Percentiles rank a stretch among this genome's conserved stretches.
Evolutionary conservation across 2,888 invertebrate species (phyloP).

Genomic region (Bhutanitis thaidina): DNA sequence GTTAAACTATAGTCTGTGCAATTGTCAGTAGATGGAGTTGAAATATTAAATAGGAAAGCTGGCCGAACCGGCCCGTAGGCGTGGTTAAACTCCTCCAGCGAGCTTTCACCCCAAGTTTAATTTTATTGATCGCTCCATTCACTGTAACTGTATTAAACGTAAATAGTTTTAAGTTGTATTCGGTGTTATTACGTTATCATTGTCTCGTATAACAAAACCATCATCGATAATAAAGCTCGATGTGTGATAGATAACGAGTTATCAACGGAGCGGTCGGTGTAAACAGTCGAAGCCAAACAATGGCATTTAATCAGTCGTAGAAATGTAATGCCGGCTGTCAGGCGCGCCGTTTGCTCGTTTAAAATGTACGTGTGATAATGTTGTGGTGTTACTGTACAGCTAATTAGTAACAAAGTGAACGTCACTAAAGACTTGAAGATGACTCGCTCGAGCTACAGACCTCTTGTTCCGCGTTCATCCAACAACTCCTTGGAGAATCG

Average conservation of each 20-base stretch:
- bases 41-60: constrained; percentile 36
- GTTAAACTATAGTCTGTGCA: constrained; percentile 20
- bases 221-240: constrained; percentile 34
- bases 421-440: constrained; percentile 35
- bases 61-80: constrained; percentile 42
- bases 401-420: constrained; percentile 17
- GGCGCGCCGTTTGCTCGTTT: constrained; percentile 50
- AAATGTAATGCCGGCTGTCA: constrained; percentile 38
- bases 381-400: constrained; percentile 28
- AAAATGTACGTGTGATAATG: constrained; percentile 21
- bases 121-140: constrained; percentile 60
- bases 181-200: constrained; percentile 39
- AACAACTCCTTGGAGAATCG: constrained; percentile 60
- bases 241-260: constrained; percentile 40
- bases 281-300: constrained; percentile 45
- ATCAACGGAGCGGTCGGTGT: constrained; percentile 33
- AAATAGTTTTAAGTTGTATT: constrained; percentile 48
- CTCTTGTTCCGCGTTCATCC: constrained; percentile 64
- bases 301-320: constrained; percentile 50
- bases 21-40: constrained; percentile 52
- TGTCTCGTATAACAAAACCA: constrained; percentile 27
- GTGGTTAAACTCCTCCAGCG: constrained; percentile 44
- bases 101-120: constrained; percentile 63
- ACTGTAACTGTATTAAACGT: constrained; percentile 33
- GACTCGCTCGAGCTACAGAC: constrained; percentile 71